Evolutionary conservation across 2,113 vertebrate species (phyloP).

Genomic region (Pagrus major): DNA sequence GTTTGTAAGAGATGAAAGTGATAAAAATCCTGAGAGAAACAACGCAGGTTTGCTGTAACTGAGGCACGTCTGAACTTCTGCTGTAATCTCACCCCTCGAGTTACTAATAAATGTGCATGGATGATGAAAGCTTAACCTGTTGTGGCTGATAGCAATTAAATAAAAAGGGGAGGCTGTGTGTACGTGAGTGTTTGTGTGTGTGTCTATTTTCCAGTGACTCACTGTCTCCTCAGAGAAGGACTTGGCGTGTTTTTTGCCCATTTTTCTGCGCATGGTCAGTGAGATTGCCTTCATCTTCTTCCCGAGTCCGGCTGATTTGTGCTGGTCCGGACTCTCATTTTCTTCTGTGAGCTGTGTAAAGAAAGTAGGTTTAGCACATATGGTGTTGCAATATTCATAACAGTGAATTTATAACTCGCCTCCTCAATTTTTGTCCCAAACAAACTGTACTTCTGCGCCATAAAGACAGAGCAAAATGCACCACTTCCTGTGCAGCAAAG

Average conservation of each 20-base stretch:
- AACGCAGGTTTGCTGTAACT: background rate
- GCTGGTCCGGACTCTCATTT: slow-evolving; percentile 81
- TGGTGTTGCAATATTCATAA: background rate
- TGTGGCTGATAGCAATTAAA: background rate
- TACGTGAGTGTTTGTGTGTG: slow-evolving; percentile 4
- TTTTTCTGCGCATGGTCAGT: slow-evolving; percentile 94
- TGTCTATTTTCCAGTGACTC: slow-evolving; percentile 63
- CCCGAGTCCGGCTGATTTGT: slow-evolving; percentile 87
- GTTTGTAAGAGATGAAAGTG: slow-evolving; percentile 29
- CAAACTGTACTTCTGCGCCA: background rate
- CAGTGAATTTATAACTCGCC: background rate
- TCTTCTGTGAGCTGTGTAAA: slow-evolving; percentile 83
- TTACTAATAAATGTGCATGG: background rate
- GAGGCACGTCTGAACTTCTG: background rate
- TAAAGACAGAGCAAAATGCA: background rate
- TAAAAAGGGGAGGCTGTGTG: background rate
- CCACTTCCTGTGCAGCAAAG: background rate
- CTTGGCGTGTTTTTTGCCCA: slow-evolving; percentile 92
- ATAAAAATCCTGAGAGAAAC: slow-evolving; percentile 51
- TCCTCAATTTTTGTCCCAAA: background rate
- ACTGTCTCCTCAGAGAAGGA: slow-evolving; percentile 91
- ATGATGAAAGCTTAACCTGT: background rate
- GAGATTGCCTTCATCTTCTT: slow-evolving; percentile 98
- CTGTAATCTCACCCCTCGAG: background rate
- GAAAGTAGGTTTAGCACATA: background rate